phyloP scores from a whole-genome alignment of 1,140 invertebrate genomes.

The Drosophila arawakana region DNA sequence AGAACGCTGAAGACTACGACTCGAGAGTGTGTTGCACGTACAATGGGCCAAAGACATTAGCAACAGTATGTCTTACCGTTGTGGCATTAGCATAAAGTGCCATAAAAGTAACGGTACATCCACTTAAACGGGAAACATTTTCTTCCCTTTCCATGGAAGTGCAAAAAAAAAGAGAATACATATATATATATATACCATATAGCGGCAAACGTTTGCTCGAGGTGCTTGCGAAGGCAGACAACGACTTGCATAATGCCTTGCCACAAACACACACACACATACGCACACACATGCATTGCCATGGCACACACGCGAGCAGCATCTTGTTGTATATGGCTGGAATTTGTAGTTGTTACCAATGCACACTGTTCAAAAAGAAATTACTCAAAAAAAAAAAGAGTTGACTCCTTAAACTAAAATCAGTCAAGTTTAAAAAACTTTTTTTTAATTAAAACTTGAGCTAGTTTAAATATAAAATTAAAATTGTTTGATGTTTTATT shows the following conservation, averaged over 20 bases:
- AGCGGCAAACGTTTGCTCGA: conserved; percentile 3
- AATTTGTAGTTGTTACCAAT: conserved; percentile 12
- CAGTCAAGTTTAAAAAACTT: no score
- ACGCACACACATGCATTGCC: neutral
- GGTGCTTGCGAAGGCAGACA: conserved; percentile 2
- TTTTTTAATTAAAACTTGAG: no score
- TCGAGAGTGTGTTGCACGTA: conserved; percentile 13
- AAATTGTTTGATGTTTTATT: no score
- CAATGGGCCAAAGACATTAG: conserved; percentile 24
- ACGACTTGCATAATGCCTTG: conserved; percentile 13
- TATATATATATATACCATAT: neutral
- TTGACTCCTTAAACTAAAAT: no score
- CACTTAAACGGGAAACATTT: conserved; percentile 36
- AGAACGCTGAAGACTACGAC: neutral
- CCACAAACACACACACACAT: neutral
- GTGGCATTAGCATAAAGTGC: conserved; percentile 46
- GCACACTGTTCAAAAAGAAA: no score
- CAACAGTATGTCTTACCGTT: conserved; percentile 6
- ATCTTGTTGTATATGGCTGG: conserved; percentile 10
- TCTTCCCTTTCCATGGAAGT: neutral
- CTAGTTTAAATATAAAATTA: no score
- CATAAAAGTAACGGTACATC: conserved; percentile 50
- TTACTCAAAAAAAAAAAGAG: no score
- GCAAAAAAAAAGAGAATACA: no score
- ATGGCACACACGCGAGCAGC: conserved; percentile 5